Base-by-base conservation (phyloP, 2,113 vertebrate species). In the Ptilorrhoa leucosticta region DNA sequence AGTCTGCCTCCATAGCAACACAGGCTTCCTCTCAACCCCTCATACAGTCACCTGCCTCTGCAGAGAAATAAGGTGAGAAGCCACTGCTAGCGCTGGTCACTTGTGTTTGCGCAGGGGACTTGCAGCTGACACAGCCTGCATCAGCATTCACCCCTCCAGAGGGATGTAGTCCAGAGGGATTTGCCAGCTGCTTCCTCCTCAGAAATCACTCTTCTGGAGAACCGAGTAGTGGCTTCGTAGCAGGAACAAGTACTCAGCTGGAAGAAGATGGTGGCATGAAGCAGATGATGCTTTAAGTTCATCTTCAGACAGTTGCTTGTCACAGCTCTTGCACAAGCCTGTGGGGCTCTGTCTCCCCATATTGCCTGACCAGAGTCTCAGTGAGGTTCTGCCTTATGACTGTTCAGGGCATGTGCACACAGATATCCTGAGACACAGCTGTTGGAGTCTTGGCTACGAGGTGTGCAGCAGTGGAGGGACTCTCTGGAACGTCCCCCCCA, bases 161-260 rank as follows among this genome's bases (percentile, higher is more conserved):
- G 30, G 33, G 42, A n/a, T 64, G 73, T 19, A 54, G 33, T 68
- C 80, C 69, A 72, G 27, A 68, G 14, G 37, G 47, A 57, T 70
- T 42, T 68, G 13, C 39, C 39, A 58, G 31, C 18, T 66, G 37
- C 72, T 51, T 12, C 42, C 37, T 91, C 13, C 61, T 77, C 68
- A 77, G 64, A 90, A 93, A 60, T 50, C 40, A 37, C 22, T 77
- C 30, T 53, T 77, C 54, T 56, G 54, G 81, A 54, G n/a, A 69
- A 64, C 33, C 3, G 1, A 77, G 58, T 14, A 72, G 35, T 7
- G 1, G 16, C 72, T 84, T 90, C 0, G 0, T 30, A 63, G 61
- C 1, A 2, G 42, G n/a, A 83, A 9, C 45, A 51, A 47, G 12
- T 60, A 42, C 5, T 35, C 57, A 44, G 21, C 47, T 40, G 44